Conservation (phyloP, 2,888 invertebrate genomes). For the Spodoptera picta region DNA sequence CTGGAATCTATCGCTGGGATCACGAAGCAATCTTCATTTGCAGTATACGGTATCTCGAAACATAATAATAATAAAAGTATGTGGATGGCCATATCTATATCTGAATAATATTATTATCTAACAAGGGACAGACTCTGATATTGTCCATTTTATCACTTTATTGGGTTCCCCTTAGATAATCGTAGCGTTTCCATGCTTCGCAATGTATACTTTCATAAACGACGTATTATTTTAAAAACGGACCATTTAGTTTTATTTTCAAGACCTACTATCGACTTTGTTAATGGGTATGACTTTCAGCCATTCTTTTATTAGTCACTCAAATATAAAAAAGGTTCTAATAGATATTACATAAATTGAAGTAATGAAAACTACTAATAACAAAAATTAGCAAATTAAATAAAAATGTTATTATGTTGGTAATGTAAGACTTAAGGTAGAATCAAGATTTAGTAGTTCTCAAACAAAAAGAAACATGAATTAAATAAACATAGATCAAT, state of each 20-base stretch:
- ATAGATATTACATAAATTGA: no score
- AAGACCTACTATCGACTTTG: no score
- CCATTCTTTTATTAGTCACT: no score
- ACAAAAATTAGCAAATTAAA: no score
- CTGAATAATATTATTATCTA: slow-evolving; percentile 35
- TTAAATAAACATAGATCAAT: background rate
- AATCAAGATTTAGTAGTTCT: no score
- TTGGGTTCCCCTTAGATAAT: slow-evolving; percentile 31
- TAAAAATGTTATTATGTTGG: no score
- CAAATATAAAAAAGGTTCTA: no score
- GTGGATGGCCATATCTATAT: slow-evolving; percentile 30
- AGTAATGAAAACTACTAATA: no score
- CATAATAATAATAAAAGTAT: slow-evolving; percentile 37
- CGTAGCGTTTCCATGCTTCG: slow-evolving; percentile 20
- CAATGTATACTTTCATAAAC: background rate
- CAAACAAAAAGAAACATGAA: background rate
- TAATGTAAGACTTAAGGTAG: no score
- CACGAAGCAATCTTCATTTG: slow-evolving; percentile 26
- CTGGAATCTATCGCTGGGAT: slow-evolving; percentile 6
- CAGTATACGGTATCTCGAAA: slow-evolving; percentile 23
- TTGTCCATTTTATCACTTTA: slow-evolving; percentile 38
- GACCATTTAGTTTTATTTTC: no score
- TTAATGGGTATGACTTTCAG: no score
- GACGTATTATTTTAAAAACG: background rate
- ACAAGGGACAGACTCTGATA: slow-evolving; percentile 18